phyloP scores from a whole-genome alignment of 37 sponge, comb jelly and placozoan species.

The Agelas oroides region DNA sequence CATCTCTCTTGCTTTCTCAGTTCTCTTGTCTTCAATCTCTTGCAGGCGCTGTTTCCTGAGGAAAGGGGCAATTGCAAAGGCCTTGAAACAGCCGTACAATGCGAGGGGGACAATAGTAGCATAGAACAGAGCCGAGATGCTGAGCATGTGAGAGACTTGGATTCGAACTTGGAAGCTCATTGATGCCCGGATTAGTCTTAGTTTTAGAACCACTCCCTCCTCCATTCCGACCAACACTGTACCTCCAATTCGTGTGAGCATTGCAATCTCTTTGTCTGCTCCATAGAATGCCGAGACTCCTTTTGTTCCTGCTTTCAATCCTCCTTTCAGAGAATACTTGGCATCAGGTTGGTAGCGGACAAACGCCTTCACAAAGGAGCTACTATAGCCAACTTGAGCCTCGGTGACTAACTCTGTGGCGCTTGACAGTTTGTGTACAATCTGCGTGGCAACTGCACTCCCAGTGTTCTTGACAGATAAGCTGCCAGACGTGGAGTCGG shows the following conservation, averaged over 20 bases:
- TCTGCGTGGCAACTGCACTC: not conserved
- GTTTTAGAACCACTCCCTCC: slow-evolving; percentile 63
- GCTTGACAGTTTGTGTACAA: slow-evolving; percentile 37
- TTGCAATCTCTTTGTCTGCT: slow-evolving; percentile 52
- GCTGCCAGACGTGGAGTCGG: slow-evolving; percentile 25
- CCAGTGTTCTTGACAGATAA: slow-evolving; percentile 49
- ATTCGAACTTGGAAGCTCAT: slow-evolving; percentile 73
- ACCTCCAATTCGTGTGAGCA: slow-evolving; percentile 52
- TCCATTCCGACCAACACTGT: slow-evolving; percentile 29
- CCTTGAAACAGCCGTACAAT: slow-evolving; percentile 63
- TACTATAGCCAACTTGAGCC: slow-evolving; percentile 6
- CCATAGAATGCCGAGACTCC: slow-evolving; percentile 68
- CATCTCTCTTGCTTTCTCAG: slow-evolving; percentile 54
- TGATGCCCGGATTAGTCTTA: slow-evolving; percentile 62
- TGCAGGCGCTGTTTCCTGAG: slow-evolving; percentile 56
- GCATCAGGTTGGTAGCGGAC: slow-evolving; percentile 10
- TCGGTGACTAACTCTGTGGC: slow-evolving; percentile 23
- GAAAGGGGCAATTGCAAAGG: slow-evolving; percentile 72
- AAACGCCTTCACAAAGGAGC: slow-evolving; percentile 32
- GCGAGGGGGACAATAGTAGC: slow-evolving; percentile 83
- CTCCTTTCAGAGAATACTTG: slow-evolving; percentile 29
- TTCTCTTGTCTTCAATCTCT: slow-evolving; percentile 62
- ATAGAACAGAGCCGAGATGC: slow-evolving; percentile 64
- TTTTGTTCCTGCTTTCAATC: slow-evolving; percentile 47
- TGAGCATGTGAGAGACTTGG: slow-evolving; percentile 61